Evolutionary conservation across 2,888 invertebrate species (phyloP).

Genomic region (Meiosimyza decipiens): DNA sequence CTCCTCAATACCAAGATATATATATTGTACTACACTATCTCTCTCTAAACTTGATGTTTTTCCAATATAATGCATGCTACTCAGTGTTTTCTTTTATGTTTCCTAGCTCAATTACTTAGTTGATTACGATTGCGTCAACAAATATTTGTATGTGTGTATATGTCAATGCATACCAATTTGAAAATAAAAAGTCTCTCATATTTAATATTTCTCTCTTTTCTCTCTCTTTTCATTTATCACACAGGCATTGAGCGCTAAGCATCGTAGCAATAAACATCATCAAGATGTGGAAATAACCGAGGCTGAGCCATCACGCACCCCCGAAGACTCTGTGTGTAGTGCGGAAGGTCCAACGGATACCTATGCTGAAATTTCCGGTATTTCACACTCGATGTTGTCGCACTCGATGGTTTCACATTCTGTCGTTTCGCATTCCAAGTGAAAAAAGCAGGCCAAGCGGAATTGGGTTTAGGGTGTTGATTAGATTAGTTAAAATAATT

Average conservation of each 20-base stretch:
- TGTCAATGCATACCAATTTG: no score
- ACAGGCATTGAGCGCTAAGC: conserved; percentile 84
- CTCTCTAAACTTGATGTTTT: no score
- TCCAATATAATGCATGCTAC: no score
- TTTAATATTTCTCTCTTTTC: no score
- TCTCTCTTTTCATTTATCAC: conserved; percentile 38
- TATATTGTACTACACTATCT: no score
- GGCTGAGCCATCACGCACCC: conserved; percentile 85
- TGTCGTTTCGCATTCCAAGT: conserved; percentile 45
- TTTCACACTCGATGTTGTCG: conserved; percentile 65
- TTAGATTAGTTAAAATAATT: no score
- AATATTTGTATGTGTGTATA: no score
- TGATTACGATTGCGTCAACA: no score
- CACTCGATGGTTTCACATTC: conserved; percentile 63
- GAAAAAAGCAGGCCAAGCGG: conserved; percentile 33
- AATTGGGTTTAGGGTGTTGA: conserved; percentile 7
- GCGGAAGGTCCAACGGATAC: conserved; percentile 81
- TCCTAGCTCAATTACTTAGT: no score
- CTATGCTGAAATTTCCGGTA: conserved; percentile 65
- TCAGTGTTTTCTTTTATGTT: no score
- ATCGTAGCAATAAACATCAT: conserved; percentile 70
- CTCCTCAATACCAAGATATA: no score
- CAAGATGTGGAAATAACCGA: conserved; percentile 77
- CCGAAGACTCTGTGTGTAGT: conserved; percentile 92
- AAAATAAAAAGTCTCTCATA: no score